These are phyloP conservation scores for Callosobruchus maculatus DNA, from an alignment of 2,888 invertebrate species.

Conservation along the genomic window DNA sequence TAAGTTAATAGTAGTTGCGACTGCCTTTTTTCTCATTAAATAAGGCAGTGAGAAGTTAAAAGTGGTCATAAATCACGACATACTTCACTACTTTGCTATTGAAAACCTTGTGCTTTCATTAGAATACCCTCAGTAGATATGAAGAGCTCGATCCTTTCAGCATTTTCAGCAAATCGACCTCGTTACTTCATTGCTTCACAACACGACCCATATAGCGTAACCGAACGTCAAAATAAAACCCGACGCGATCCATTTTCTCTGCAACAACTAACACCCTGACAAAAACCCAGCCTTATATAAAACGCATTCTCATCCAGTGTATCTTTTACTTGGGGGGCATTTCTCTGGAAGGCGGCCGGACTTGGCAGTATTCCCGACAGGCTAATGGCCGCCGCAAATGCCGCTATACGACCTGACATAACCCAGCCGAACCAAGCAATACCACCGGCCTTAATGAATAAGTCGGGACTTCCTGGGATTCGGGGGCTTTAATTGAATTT, in stretches of 20 bases:
- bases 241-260: background rate
- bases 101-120: no score
- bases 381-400: background rate
- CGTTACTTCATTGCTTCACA: no score
- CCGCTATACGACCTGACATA: background rate
- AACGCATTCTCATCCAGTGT: background rate
- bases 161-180: no score
- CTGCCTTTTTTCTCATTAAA: no score
- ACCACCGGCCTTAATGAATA: background rate
- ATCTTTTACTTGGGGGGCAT: background rate
- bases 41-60: no score
- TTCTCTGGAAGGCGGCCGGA: background rate
- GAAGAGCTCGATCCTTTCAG: no score
- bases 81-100: no score
- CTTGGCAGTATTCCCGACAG: background rate
- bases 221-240: background rate
- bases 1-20: no score
- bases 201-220: background rate
- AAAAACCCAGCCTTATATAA: background rate
- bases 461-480: background rate
- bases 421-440: background rate
- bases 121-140: no score
- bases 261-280: background rate
- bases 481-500: background rate
- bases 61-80: no score